phyloP scores from a whole-genome alignment of 1,140 invertebrate species.

The Drosophila lacteicornis region DNA sequence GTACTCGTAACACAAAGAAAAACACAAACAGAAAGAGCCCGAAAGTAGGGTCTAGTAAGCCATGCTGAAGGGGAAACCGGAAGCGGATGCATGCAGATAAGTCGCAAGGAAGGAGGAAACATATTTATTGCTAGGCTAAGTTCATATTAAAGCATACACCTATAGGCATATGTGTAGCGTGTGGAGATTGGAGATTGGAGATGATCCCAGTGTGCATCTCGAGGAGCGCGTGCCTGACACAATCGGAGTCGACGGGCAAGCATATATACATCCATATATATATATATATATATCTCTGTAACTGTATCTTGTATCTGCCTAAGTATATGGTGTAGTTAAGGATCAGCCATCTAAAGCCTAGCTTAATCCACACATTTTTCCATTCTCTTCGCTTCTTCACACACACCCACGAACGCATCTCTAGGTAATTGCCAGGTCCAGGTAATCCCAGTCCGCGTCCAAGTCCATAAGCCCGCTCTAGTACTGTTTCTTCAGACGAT shows the following conservation, averaged over 20 bases:
- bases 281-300: constrained; percentile 36
- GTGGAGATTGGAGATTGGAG: constrained; percentile 15
- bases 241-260: constrained; percentile 21
- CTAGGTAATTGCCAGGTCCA: constrained; percentile 25
- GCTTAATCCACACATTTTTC: constrained; percentile 57
- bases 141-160: constrained; percentile 62
- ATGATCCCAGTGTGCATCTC: constrained; percentile 46
- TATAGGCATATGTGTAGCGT: constrained; percentile 47
- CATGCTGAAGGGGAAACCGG: constrained; percentile 21
- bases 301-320: constrained; percentile 17
- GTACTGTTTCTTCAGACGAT: neutral
- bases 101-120: constrained; percentile 35
- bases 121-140: constrained; percentile 78
- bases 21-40: constrained; percentile 17
- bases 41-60: constrained; percentile 27
- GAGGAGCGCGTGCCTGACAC: constrained; percentile 59
- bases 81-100: constrained; percentile 3
- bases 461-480: neutral
- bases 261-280: constrained; percentile 17
- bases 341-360: constrained; percentile 64
- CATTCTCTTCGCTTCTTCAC: constrained; percentile 15
- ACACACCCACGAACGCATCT: constrained; percentile 5
- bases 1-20: constrained; percentile 4
- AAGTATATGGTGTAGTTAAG: constrained; percentile 39
- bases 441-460: neutral